These are phyloP conservation scores for Dyspetes luteomarginatus DNA, from an alignment of 2,888 invertebrate species.

Conservation along the genomic window DNA sequence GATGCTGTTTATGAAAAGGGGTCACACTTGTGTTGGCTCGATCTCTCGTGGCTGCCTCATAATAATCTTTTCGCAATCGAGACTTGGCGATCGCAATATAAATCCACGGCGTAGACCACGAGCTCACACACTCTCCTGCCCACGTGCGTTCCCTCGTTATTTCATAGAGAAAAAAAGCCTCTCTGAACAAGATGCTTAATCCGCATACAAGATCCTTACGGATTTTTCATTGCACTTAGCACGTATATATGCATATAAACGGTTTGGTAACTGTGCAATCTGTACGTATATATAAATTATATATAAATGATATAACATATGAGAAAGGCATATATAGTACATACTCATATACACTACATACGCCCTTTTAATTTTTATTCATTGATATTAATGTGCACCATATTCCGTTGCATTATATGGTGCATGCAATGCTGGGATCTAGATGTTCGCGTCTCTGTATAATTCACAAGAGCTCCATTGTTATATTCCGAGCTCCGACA, in stretches of 20 bases:
- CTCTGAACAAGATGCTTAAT: constrained; percentile 28
- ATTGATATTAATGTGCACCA: not conserved
- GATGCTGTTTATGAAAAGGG: constrained; percentile 57
- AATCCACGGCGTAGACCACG: constrained; percentile 27
- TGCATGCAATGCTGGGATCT: constrained; percentile 42
- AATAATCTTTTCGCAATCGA: constrained; percentile 67
- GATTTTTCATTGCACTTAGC: constrained; percentile 35
- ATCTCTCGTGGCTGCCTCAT: constrained; percentile 35
- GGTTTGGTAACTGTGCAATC: not conserved
- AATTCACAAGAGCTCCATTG: constrained; percentile 68
- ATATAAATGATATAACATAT: too few relatives aligned
- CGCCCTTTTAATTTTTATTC: too few relatives aligned
- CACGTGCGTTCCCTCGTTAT: constrained; percentile 59
- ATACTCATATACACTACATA: too few relatives aligned
- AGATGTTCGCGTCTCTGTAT: constrained; percentile 68
- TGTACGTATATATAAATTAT: not conserved
- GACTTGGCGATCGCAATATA: constrained; percentile 58
- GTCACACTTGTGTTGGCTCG: constrained; percentile 63
- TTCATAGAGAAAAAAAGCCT: constrained; percentile 56
- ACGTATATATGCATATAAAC: not conserved
- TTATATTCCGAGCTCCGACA: constrained; percentile 27
- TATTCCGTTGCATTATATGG: constrained; percentile 28
- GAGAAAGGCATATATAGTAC: too few relatives aligned
- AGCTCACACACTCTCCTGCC: constrained; percentile 35
- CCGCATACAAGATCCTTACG: constrained; percentile 45